phyloP scores from a whole-genome alignment of 2,797 vertebrate genomes.

The Fistularia tabacaria region DNA sequence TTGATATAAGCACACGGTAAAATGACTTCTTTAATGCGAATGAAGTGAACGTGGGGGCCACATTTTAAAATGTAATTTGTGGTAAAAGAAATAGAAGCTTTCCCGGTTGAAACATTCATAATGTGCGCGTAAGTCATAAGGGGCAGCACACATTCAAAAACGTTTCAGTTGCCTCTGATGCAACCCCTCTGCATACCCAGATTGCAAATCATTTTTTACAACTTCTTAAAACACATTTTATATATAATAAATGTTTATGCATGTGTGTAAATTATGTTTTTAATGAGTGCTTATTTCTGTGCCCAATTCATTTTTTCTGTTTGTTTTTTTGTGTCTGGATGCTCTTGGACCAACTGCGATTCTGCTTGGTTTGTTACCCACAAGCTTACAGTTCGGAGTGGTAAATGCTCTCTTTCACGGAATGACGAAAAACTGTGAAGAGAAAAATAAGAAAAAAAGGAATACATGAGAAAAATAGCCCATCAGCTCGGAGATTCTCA shows the following conservation, averaged over 20 bases:
- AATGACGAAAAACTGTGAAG: constrained; percentile 27
- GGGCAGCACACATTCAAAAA: no score
- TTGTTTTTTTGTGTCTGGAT: constrained; percentile 32
- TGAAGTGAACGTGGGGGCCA: no score
- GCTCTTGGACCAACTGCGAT: constrained; percentile 70
- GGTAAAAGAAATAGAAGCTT: no score
- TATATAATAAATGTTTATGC: no score
- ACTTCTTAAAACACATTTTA: neutral
- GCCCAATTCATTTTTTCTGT: constrained; percentile 26
- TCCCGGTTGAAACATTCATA: no score
- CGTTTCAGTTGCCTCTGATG: neutral
- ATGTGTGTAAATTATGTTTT: constrained; percentile 24
- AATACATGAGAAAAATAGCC: constrained; percentile 38
- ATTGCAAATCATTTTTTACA: no score
- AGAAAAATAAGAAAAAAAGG: constrained; percentile 28
- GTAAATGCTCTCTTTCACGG: constrained; percentile 54
- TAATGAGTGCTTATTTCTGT: constrained; percentile 4
- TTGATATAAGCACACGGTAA: no score
- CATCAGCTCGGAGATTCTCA: constrained; percentile 48
- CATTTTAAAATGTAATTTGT: no score
- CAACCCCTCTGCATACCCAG: no score
- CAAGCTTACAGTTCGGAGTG: constrained; percentile 49
- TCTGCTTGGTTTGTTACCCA: constrained; percentile 40
- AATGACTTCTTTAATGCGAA: no score
- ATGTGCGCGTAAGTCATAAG: no score